Conservation (phyloP, 2,113 vertebrate genomes). For the Ptychochromis oligacanthus region DNA sequence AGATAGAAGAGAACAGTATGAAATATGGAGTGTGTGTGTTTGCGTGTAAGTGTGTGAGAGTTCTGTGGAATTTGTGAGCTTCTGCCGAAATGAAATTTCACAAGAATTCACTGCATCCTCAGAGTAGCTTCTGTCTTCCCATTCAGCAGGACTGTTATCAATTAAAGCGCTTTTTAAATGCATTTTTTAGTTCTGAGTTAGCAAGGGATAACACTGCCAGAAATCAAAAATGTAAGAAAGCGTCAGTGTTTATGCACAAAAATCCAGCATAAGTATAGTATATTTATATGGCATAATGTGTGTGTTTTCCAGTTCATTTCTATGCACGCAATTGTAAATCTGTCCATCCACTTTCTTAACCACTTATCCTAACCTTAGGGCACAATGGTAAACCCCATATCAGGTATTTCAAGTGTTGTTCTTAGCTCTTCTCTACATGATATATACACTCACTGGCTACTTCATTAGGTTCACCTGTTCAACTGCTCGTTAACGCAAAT, state of each 20-base stretch:
- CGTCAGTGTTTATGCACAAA: no score
- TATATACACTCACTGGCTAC: no score
- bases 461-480: neutral
- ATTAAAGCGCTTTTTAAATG: neutral
- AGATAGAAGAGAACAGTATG: neutral
- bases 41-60: neutral
- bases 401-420: no score
- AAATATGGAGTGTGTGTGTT: neutral
- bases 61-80: conserved; percentile 8
- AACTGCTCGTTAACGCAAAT: neutral
- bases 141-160: conserved; percentile 4
- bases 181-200: neutral
- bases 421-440: neutral
- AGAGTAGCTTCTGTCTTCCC: neutral
- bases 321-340: no score
- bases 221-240: no score
- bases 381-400: neutral
- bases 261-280: no score
- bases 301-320: no score
- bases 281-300: no score
- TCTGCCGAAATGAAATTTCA: conserved; percentile 6
- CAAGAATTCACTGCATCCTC: neutral
- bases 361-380: neutral
- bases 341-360: neutral
- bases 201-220: neutral